Evolutionary conservation across 2,888 invertebrate species (phyloP), one percentile per base, ranked within the genome.

Genomic region (Acrocyrtus sp.): DNA sequence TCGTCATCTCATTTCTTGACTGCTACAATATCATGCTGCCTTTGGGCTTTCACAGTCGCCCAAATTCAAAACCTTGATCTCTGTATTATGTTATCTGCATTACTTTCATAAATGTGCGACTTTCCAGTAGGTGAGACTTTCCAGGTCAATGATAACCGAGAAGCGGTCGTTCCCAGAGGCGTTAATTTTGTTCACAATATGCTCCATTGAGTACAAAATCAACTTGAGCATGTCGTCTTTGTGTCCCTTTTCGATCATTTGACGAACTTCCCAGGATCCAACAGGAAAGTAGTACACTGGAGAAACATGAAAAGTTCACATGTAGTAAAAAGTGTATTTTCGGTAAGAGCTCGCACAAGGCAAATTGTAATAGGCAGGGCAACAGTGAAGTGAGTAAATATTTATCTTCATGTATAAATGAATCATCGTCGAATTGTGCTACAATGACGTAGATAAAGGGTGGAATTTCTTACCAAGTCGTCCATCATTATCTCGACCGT

Each of bases 401-500:
- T n/a, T n/a, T n/a, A n/a, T 65, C 76, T 15, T 58, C 41, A 19
- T 60, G 53, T n/a, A 74, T 54, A 24, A 17, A 43, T 0, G 48
- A 21, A 22, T 74, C 74, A 45, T 65, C 51, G 27, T 58, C 51
- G 74, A 74, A 77, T 12, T 60, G 41, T 2, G 67, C 41, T 12
- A 68, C 45, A 4, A 47, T 51, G 53, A n/a, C n/a, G n/a, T n/a
- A n/a, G n/a, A n/a, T n/a, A n/a, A n/a, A n/a, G n/a, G n/a, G n/a
- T n/a, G n/a, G n/a, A n/a, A n/a, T n/a, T n/a, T n/a, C 63, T 27
- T 58, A 80, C 80, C 73, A 21, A 66, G 39, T n/a, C 80, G 60
- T 34, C 78, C 78, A n/a, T 75, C 80, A 39, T 76, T 68, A 48
- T 80, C 80, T 21, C 41, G 29, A 24, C 80, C 80, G 39, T 72